A percentile compares a stretch with the other conserved stretches of the same genome.
These are phyloP conservation scores for Pseudomyrmex dendroicus DNA, from an alignment of 1,140 invertebrate species.

Conservation along the genomic window DNA sequence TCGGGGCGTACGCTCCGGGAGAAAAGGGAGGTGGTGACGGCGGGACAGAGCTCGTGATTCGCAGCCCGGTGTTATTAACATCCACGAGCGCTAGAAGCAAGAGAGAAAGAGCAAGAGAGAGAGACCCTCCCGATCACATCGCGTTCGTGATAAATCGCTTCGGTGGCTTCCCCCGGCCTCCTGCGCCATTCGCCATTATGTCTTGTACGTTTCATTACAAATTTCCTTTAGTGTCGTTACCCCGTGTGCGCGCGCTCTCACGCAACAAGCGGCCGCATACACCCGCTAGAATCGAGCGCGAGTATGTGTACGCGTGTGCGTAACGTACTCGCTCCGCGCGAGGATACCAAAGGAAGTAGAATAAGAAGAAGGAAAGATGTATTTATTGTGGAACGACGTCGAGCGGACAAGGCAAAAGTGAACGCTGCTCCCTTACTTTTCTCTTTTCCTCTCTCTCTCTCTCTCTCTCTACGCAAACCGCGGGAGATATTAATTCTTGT, in stretches of 20 bases:
- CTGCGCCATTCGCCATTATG: constrained; percentile 78
- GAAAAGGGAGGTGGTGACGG: constrained; percentile 60
- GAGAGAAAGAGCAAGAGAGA: background rate
- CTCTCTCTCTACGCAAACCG: background rate
- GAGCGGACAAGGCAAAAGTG: constrained; percentile 70
- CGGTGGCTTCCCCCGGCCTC: constrained; percentile 76
- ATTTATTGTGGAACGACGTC: constrained; percentile 71
- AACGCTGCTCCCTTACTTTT: constrained; percentile 38
- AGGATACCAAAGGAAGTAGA: constrained; percentile 59
- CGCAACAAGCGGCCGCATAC: background rate
- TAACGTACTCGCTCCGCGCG: background rate
- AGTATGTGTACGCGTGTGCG: background rate
- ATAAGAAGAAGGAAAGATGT: constrained; percentile 63
- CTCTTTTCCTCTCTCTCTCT: too few relatives aligned
- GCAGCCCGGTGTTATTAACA: constrained; percentile 82
- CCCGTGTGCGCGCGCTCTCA: constrained; percentile 41
- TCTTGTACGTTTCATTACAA: constrained; percentile 83
- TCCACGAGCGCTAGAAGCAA: constrained; percentile 79
- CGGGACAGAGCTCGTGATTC: constrained; percentile 72
- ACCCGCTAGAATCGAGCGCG: constrained; percentile 34
- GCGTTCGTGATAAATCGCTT: constrained; percentile 84
- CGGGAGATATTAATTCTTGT: constrained; percentile 69
- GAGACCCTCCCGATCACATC: constrained; percentile 79
- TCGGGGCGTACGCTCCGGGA: constrained; percentile 60
- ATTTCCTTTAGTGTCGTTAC: constrained; percentile 79